Percentiles rank a stretch among this genome's conserved stretches.
Conservation (phyloP, 2,888 invertebrate genomes). For the Catocala nupta region DNA sequence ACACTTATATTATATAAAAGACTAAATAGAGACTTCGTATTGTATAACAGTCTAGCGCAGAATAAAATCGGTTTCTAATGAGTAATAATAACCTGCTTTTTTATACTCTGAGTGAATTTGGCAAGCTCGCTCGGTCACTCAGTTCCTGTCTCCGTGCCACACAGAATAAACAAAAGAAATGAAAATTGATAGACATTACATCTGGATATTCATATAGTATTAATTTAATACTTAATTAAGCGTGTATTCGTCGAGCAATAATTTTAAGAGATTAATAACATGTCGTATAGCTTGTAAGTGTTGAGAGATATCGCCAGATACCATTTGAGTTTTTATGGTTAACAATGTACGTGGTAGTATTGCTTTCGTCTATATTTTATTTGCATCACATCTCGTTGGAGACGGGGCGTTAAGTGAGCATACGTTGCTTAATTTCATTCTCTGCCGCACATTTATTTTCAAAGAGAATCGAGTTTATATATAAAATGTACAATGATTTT, state of each 20-base stretch:
- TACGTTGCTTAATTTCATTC: too few species aligned
- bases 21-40: neutral
- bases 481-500: too few species aligned
- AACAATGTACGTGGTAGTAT: neutral
- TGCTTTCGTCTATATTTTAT: too few species aligned
- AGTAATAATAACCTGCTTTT: constrained; percentile 23
- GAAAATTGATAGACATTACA: constrained; percentile 35
- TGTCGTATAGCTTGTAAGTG: constrained; percentile 7
- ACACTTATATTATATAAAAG: too few species aligned
- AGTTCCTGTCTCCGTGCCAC: constrained; percentile 24
- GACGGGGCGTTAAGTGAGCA: too few species aligned
- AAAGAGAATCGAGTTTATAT: too few species aligned
- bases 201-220: constrained; percentile 11
- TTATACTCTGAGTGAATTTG: constrained; percentile 28
- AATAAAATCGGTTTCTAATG: constrained; percentile 28
- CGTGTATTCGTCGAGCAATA: constrained; percentile 57
- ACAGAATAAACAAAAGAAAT: constrained; percentile 23
- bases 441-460: too few species aligned
- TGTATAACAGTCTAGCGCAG: constrained; percentile 4
- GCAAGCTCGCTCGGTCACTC: constrained; percentile 25
- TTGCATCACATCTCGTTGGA: too few species aligned
- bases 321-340: constrained; percentile 6
- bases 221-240: constrained; percentile 24
- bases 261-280: constrained; percentile 26
- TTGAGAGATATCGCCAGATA: constrained; percentile 13